These are phyloP conservation scores for Mantis religiosa DNA, from an alignment of 2,888 invertebrate genomes.

Conservation along the genomic window DNA sequence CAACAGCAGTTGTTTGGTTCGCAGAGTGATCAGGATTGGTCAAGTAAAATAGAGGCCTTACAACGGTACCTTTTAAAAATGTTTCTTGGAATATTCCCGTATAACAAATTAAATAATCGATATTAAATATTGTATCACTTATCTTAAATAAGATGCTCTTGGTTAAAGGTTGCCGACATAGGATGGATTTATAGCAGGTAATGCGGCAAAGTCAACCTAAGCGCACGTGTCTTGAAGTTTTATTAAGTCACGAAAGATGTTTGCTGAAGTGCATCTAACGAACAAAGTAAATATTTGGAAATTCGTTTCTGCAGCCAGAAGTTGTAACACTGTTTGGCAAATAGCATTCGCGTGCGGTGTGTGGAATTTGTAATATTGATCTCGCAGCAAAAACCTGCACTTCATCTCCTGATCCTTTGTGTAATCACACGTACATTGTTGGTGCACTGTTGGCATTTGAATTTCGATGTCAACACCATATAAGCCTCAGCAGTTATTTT, in stretches of 20 bases:
- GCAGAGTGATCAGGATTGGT: no score
- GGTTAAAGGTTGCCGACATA: no score
- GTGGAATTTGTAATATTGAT: neutral
- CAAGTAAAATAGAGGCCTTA: no score
- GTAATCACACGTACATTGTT: neutral
- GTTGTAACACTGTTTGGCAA: neutral
- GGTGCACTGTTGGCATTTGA: neutral
- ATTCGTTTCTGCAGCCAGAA: neutral
- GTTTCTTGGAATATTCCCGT: no score
- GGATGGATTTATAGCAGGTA: no score
- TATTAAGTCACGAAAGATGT: neutral
- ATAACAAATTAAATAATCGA: no score
- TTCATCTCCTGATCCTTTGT: neutral
- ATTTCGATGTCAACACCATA: neutral
- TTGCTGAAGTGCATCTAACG: neutral
- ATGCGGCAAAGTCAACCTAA: no score
- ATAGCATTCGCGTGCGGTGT: neutral
- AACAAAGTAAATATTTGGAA: neutral
- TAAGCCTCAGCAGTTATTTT: neutral
- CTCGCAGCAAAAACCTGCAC: neutral
- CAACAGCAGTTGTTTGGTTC: no score
- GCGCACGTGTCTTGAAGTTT: neutral
- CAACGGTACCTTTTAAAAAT: no score
- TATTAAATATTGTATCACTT: no score
- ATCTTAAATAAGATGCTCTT: no score